Evolutionary conservation across 2,113 vertebrate species (phyloP).

Genomic region (Andinoacara biseriatus): DNA sequence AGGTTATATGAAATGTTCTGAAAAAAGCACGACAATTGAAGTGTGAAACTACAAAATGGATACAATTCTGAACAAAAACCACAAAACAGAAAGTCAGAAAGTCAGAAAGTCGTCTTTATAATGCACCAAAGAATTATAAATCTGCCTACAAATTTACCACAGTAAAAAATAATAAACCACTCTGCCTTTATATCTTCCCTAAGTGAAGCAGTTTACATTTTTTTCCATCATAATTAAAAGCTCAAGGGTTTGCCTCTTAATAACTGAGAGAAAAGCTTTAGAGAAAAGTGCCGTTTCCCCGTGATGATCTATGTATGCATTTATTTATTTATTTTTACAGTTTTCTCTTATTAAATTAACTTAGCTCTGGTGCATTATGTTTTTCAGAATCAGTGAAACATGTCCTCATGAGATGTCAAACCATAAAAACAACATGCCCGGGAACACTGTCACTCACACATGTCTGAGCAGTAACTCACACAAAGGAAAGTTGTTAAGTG

Average conservation of each 20-base stretch:
- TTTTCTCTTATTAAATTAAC: constrained; percentile 49
- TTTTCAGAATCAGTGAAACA: constrained; percentile 3
- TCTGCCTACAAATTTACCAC: background rate
- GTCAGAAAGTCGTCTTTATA: background rate
- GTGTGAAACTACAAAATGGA: background rate
- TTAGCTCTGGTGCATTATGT: background rate
- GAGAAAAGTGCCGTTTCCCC: constrained; percentile 18
- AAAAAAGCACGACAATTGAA: background rate
- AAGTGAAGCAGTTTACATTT: background rate
- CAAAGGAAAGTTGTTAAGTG: constrained; percentile 32
- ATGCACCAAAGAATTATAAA: background rate
- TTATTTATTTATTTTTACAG: background rate
- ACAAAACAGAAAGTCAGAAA: background rate
- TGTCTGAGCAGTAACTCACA: constrained; percentile 11
- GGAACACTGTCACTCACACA: constrained; percentile 4
- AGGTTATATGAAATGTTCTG: background rate
- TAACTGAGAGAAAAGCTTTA: constrained; percentile 43
- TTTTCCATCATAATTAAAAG: constrained; percentile 28
- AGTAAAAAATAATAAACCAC: background rate
- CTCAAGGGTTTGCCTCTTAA: constrained; percentile 27
- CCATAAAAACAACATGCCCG: background rate
- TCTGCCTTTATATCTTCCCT: background rate
- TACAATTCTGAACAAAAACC: background rate
- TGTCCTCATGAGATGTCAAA: background rate
- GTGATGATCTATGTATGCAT: background rate